Base-by-base conservation (phyloP, 1,140 invertebrate genomes). In the Alviniconcha marisindica region DNA sequence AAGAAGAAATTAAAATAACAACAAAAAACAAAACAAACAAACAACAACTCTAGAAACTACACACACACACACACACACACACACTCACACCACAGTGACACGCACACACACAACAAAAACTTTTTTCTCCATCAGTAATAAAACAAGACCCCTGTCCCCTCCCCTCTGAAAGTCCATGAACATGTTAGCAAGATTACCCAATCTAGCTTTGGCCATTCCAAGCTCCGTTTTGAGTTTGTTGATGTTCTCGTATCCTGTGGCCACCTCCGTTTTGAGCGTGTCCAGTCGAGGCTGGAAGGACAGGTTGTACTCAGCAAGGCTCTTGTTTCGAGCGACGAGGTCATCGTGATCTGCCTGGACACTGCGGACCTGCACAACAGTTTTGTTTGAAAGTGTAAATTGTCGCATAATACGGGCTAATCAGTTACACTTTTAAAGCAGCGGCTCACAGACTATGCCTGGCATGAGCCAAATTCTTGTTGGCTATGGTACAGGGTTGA, bases 261-360 rank as follows among this genome's bases (percentile, higher is more conserved):
- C 94, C 4, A 98, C 90, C 48, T 96, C 96, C 1, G 95, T 93
- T 87, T 96, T 95, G 63, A 95, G 94, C 28, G 88, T 69, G 12
- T 89, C 87, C n/a, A 98, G 93, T 89, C 95, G 94, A 51, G 97
- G 96, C 93, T 98, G 96, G 89, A 96, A 96, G 24, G 95, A 94
- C 33, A 99, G 94, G 92, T 98, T 99, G 87, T 95, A 96, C 91
- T 98, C 97, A 2, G 97, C 97, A 77, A 97, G 92, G 42, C 95
- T 96, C 91, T 96, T 96, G 90, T 98, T 98, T 85, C 96, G 96
- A 2, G 96, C 96, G 89, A 98, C 95, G 71, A 98, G 93, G 92
- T 96, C 95, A 91, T 97, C 96, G 87, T 97, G 97, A 88, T 98
- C 96, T 40, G 51, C 38, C 38, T 83, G 79, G 21, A 84, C 24